Evolutionary conservation across 2,888 invertebrate species (phyloP), one percentile per base, ranked within the genome.

Genomic region (Hirtodrosophila trivittata): DNA sequence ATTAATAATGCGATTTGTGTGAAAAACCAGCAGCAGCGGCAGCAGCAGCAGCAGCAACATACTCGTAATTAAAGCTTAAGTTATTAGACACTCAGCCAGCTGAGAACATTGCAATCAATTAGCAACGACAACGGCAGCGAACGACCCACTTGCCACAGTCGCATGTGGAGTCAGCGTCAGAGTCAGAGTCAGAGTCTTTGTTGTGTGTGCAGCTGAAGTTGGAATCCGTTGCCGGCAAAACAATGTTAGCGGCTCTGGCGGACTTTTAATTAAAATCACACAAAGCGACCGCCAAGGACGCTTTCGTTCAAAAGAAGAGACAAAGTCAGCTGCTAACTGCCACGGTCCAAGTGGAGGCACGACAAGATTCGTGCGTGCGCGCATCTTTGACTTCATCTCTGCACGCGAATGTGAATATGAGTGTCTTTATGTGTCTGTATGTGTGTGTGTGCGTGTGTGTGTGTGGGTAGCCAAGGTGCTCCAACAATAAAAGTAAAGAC

Each of bases 21-120:
- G 73, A 58, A 64, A 72, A 66, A 59, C 51, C 47, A 38, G 28
- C 39, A 45, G 43, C 45, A 46, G 38, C 43, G 16, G 46, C 60
- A 56, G 37, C 64, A 14, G 70, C 46, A 43, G 46, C 68, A 70
- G 55, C 68, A 56, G 68, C 68, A 68, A 28, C 28, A 28, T 28
- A 28, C 28, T 8, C 28, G 9, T 82, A 81, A 85, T 85, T 81
- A 85, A 82, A 67, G 66, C 78, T 59, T 46, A 69, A 85, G 68
- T 82, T 81, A 82, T 85, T 82, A 80, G 85, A 85, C 71, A 82
- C 64, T 64, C 37, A 35, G 52, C 25, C 64, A 64, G 60, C 72
- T 69, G 75, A 74, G 77, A 75, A 84, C 63, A 58, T 70, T 85
- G 73, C 85, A 85, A 81, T 81, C 86, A 81, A 85, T 81, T 81